Percentiles rank a stretch among this genome's conserved stretches.
Conservation (phyloP, 2,888 invertebrate genomes). For the Spodoptera littoralis region DNA sequence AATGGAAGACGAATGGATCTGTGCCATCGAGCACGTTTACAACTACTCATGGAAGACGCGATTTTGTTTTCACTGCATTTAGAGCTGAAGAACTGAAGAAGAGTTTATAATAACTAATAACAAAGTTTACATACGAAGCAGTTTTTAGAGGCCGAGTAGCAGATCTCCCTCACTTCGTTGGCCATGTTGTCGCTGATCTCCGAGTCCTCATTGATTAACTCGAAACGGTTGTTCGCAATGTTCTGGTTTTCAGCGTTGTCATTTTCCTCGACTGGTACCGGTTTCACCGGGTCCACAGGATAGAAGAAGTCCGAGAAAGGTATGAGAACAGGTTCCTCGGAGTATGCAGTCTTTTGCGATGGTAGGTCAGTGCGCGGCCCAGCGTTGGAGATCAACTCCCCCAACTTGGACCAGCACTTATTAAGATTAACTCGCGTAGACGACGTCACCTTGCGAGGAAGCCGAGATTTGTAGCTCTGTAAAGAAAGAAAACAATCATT, state of each 20-base stretch:
- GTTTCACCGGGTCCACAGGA: conserved; percentile 81
- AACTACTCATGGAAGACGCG: conserved; percentile 86
- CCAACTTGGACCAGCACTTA: conserved; percentile 90
- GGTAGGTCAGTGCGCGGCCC: conserved; percentile 83
- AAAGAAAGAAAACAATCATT: conserved; percentile 68
- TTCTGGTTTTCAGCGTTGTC: conserved; percentile 86
- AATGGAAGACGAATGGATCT: conserved; percentile 83
- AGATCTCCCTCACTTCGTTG: conserved; percentile 88
- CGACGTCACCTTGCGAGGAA: conserved; percentile 88
- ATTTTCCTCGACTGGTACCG: conserved; percentile 78
- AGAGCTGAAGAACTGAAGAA: conserved; percentile 70
- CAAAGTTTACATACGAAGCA: conserved; percentile 86
- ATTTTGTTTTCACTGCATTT: conserved; percentile 87
- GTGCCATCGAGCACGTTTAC: conserved; percentile 75
- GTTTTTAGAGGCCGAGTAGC: conserved; percentile 79
- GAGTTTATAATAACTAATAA: conserved; percentile 68
- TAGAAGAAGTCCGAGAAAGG: conserved; percentile 82
- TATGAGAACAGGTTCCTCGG: conserved; percentile 80
- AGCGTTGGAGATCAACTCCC: conserved; percentile 86
- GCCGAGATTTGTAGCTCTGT: conserved; percentile 88
- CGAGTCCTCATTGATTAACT: conserved; percentile 75
- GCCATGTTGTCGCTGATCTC: conserved; percentile 89
- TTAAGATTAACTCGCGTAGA: conserved; percentile 90
- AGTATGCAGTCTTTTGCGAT: conserved; percentile 83
- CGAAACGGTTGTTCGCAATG: conserved; percentile 81